Evolutionary conservation across 2,888 invertebrate species (phyloP).

Genomic region (Nebria salina): DNA sequence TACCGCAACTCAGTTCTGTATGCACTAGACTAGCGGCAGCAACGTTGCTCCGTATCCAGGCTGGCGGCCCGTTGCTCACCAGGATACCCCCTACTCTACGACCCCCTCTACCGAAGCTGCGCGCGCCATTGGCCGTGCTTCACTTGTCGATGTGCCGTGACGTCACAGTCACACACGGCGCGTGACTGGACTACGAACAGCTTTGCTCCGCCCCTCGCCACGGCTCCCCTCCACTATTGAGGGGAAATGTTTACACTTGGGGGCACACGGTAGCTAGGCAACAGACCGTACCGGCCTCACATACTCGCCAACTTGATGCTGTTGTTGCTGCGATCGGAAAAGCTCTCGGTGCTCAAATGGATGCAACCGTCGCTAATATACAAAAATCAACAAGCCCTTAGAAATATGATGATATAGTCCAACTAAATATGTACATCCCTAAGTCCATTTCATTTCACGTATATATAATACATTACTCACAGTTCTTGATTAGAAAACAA

Average conservation of each 20-base stretch:
- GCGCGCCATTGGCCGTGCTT: conserved; percentile 62
- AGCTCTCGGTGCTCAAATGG: neutral
- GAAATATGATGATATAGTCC: too few species aligned
- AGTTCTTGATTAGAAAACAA: too few species aligned
- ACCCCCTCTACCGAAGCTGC: conserved; percentile 56
- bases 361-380: neutral
- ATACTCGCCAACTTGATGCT: conserved; percentile 47
- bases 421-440: too few species aligned
- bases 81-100: conserved; percentile 50
- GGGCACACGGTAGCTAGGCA: conserved; percentile 63
- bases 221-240: conserved; percentile 56
- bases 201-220: conserved; percentile 50
- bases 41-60: conserved; percentile 65
- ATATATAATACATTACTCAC: too few species aligned
- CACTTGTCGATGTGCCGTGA: conserved; percentile 56
- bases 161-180: conserved; percentile 56
- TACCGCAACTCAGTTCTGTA: conserved; percentile 66
- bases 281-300: conserved; percentile 61
- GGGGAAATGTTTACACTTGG: conserved; percentile 64
- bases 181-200: conserved; percentile 58
- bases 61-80: conserved; percentile 55
- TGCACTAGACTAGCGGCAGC: conserved; percentile 63
- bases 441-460: too few species aligned
- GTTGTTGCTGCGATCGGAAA: neutral
- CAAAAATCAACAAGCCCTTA: neutral